Conservation (phyloP, 1,140 invertebrate species). For the Pectinophora gossypiella region DNA sequence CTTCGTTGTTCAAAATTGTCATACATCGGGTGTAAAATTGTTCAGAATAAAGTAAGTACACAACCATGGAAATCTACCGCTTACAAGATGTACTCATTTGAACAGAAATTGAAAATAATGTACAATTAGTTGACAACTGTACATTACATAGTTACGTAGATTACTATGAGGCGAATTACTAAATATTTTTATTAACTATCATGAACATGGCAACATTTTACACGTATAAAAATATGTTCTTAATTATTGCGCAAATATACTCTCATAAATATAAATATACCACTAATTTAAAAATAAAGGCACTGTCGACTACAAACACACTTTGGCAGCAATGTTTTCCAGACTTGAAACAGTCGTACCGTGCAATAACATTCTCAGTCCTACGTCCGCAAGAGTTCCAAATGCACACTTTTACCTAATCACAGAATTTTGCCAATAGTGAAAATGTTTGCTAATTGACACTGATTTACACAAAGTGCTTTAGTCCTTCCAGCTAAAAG, state of each 20-base stretch:
- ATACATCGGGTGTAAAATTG: constrained; percentile 1
- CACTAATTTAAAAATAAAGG: constrained; percentile 65
- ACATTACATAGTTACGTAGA: constrained; percentile 21
- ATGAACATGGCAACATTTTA: constrained; percentile 73
- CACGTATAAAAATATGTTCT: constrained; percentile 73
- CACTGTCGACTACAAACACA: constrained; percentile 75
- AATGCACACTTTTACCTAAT: constrained; percentile 49
- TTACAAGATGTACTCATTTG: not conserved
- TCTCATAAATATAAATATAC: constrained; percentile 67
- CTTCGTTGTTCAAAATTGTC: constrained; percentile 29
- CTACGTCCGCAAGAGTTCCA: constrained; percentile 37
- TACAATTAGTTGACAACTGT: constrained; percentile 50
- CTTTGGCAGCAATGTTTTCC: constrained; percentile 67
- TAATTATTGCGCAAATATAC: constrained; percentile 60
- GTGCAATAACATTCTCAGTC: constrained; percentile 31
- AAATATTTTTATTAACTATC: constrained; percentile 50
- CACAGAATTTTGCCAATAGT: constrained; percentile 71
- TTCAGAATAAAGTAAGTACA: constrained; percentile 61
- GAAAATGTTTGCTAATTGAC: constrained; percentile 62
- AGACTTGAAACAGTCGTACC: constrained; percentile 43
- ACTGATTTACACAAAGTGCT: constrained; percentile 50
- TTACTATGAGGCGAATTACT: constrained; percentile 24
- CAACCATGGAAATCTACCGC: constrained; percentile 50
- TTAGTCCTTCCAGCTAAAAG: constrained; percentile 33
- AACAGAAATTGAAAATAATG: constrained; percentile 2